Base-by-base conservation (phyloP, 2,888 invertebrate genomes). In the Drosophila maculinotata region DNA sequence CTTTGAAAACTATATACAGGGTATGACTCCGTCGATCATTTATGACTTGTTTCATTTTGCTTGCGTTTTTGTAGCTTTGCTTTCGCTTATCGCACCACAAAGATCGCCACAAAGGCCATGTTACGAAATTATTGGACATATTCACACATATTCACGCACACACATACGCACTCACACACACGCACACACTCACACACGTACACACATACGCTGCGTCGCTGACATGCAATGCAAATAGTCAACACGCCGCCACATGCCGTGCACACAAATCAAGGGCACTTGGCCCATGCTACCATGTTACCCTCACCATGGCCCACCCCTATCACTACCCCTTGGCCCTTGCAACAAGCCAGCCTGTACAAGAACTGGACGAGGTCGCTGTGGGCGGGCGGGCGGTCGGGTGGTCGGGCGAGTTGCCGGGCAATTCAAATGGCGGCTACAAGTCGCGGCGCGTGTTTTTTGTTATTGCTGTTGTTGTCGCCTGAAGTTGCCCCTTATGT, bases 21-120 rank as follows among this genome's bases (percentile, higher is more conserved):
- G 53, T 28, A 74, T 74, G 0, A 1, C 0, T 1, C 0, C 20
- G 45, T 54, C 53, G 25, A n/a, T 33, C 25, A 48, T 5, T 17
- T 25, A 1, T 3, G 4, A 56, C 12, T 48, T 20, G 6, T 15
- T 38, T 17, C 20, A 28, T 58, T 54, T 58, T 52, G 9, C 9
- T 49, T 53, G 7, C 15, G 1, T 25, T 33, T 41, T 66, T 65
- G 28, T 30, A 38, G 60, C 49, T 51, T 39, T 57, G 60, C 47
- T 65, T 53, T 59, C 44, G 64, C 64, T 79, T 86, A 88, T 87
- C 88, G 72, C 69, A 45, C 60, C 60, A 60, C 79, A 76, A 66
- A 73, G 78, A 87, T 87, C 88, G 85, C 86, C 83, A 74, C 80
- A 87, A 88, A 88, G 88, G 86, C 86, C 88, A 88, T 82, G 87